A percentile compares a stretch with the other conserved stretches of the same genome.
Evolutionary conservation across 2,113 vertebrate genomes (phyloP).

Genomic region (Spermophilus dauricus): DNA sequence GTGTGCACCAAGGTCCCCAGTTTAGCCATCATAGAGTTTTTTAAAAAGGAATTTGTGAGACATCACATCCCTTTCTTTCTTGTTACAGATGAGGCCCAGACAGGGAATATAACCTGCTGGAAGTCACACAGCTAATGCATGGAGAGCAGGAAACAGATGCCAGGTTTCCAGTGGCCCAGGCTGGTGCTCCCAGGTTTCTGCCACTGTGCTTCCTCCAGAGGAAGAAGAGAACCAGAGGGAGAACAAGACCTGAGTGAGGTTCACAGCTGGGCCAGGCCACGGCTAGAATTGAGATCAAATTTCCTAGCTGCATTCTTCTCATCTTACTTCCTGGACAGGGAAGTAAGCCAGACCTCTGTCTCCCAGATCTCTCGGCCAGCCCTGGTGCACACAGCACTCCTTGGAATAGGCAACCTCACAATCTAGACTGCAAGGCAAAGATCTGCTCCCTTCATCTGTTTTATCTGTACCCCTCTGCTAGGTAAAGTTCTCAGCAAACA

Average conservation of each 20-base stretch:
- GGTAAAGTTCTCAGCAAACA: not conserved
- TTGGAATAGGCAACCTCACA: not conserved
- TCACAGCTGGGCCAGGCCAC: not conserved
- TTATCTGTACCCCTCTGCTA: not conserved
- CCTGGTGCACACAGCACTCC: not conserved
- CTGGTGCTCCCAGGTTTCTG: not conserved
- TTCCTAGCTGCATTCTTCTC: not conserved
- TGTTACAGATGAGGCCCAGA: not conserved
- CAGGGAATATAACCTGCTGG: not conserved
- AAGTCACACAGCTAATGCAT: constrained; percentile 6
- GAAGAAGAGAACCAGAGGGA: not conserved
- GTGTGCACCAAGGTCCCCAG: not conserved
- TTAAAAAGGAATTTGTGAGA: not conserved
- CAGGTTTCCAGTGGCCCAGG: not conserved
- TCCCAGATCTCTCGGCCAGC: not conserved
- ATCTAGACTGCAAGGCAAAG: not conserved
- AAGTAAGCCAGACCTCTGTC: not conserved
- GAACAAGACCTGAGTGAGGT: not conserved
- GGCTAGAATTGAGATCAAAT: not conserved
- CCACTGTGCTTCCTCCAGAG: not conserved
- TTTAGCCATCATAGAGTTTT: not conserved
- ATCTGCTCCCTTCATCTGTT: not conserved
- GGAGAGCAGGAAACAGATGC: not conserved
- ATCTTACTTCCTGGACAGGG: not conserved
- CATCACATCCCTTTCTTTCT: not conserved